These are phyloP conservation scores for Dynastes maya DNA, from an alignment of 2,888 invertebrate species.

Conservation along the genomic window DNA sequence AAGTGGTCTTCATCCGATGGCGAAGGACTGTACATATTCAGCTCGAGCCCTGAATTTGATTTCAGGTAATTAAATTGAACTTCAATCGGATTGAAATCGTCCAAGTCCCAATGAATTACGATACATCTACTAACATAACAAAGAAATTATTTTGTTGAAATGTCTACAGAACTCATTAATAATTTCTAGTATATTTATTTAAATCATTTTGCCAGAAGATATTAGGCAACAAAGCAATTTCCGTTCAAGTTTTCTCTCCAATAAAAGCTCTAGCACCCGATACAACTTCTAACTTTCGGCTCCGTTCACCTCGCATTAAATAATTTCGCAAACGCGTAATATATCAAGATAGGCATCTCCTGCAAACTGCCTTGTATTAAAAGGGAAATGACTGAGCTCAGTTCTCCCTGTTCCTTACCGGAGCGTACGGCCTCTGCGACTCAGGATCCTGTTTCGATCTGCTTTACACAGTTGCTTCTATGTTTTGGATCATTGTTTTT, in stretches of 20 bases:
- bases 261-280: conserved; percentile 10
- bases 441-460: too few relatives aligned
- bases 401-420: neutral
- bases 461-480: too few relatives aligned
- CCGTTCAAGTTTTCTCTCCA: conserved; percentile 22
- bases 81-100: too few relatives aligned
- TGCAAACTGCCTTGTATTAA: conserved; percentile 42
- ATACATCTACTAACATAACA: too few relatives aligned
- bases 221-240: conserved; percentile 36
- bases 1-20: too few relatives aligned
- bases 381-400: conserved; percentile 36
- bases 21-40: too few relatives aligned
- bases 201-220: conserved; percentile 21
- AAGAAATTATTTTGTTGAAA: too few relatives aligned
- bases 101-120: too few relatives aligned
- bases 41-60: too few relatives aligned
- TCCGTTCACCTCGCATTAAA: conserved; percentile 27
- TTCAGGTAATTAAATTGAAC: too few relatives aligned
- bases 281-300: neutral
- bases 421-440: neutral
- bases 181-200: conserved; percentile 30
- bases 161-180: conserved; percentile 1
- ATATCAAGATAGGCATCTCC: conserved; percentile 48
- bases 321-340: conserved; percentile 45
- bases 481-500: too few relatives aligned